Evolutionary conservation across 2,113 vertebrate genomes (phyloP), one percentile per base, ranked within the genome.

Genomic region (Thryonomys swinderianus): DNA sequence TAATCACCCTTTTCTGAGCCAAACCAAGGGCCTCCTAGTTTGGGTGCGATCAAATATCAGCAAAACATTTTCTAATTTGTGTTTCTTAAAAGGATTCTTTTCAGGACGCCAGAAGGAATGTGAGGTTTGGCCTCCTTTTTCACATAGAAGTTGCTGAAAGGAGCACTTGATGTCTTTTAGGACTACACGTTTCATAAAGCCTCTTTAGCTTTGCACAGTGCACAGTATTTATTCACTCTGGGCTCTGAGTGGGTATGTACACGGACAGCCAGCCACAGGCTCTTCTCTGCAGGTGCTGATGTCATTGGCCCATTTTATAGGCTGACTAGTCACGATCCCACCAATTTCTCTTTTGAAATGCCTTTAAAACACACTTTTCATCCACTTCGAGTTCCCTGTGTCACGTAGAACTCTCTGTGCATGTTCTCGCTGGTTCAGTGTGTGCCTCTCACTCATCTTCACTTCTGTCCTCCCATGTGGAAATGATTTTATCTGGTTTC

Each of bases 21-120:
- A 88, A 88, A 95, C 25, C 0, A 0, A 90, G 57, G 55, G 45
- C 57, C 62, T 95, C 40, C 11, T 55, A 20, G 55, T 93, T 95
- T 81, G 90, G 61, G 69, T 40, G 82, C 95, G 88, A 96, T 96
- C 83, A 96, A 91, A 53, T 96, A 95, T 95, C 88, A 93, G 95
- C 51, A 88, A 94, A 95, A 91, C 53, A 81, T 86, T 95, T 95
- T 95, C 73, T 89, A 90, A 86, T 95, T 83, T 86, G 80, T 84
- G 61, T 82, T 57, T 27, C 93, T 96, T 76, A 92, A 78, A 83
- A 94, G 32, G 53, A 27, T 66, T 96, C 90, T 95, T 95, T 97
- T 85, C 55, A 91, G 79, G 85, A 45, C 6, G 0, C 74, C 34
- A 1, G 27, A 78, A 97, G 92, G 82, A 95, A 86, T 80, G 76